Conservation (phyloP, 2,888 invertebrate genomes). For the Caenorhabditis sulstoni region DNA sequence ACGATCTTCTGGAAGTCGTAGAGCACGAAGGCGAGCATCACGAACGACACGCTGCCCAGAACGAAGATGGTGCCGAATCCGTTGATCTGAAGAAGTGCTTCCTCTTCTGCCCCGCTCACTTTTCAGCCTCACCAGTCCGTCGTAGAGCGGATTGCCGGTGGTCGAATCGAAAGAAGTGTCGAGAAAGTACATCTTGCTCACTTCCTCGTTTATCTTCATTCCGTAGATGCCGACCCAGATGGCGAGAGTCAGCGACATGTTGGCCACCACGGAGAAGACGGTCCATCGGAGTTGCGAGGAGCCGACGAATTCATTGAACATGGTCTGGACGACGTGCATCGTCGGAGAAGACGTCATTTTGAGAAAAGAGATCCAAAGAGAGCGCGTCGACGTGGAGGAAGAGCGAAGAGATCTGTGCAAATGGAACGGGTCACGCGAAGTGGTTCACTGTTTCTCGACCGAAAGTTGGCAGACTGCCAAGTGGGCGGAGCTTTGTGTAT, state of each 20-base stretch:
- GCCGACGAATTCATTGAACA: not conserved
- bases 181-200: conserved; percentile 60
- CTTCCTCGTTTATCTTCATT: conserved; percentile 60
- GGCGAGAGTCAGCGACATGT: conserved; percentile 67
- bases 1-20: conserved; percentile 68
- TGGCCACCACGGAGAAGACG: conserved; percentile 63
- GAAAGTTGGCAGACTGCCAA: too few relatives aligned
- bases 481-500: too few relatives aligned
- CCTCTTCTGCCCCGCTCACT: not conserved
- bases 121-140: conserved; percentile 66
- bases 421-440: not conserved
- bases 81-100: conserved; percentile 60
- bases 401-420: not conserved
- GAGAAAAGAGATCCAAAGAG: too few relatives aligned
- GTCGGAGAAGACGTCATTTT: not conserved
- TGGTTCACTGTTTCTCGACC: too few relatives aligned
- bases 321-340: not conserved
- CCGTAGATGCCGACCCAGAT: conserved; percentile 70
- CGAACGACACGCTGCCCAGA: conserved; percentile 69
- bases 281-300: conserved; percentile 53
- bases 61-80: conserved; percentile 66
- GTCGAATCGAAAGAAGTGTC: conserved; percentile 57
- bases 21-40: conserved; percentile 72
- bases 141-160: conserved; percentile 64
- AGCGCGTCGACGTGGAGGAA: not conserved